These are phyloP conservation scores for Mesocricetus auratus DNA, from an alignment of 2,113 vertebrate genomes.

Conservation along the genomic window DNA sequence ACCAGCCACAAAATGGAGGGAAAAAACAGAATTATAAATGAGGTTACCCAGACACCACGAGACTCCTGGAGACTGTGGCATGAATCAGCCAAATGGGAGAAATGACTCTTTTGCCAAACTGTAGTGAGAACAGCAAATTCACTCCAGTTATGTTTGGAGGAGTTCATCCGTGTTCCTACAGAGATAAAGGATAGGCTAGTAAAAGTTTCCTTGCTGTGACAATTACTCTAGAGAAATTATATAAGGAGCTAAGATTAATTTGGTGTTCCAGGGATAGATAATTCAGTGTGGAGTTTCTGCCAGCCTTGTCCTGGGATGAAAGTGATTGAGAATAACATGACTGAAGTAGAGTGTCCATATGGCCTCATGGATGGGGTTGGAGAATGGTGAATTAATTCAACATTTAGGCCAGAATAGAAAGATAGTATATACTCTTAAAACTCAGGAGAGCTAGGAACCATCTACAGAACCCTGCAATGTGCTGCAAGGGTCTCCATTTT, in stretches of 20 bases:
- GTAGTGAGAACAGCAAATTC: neutral
- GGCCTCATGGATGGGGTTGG: fast-evolving
- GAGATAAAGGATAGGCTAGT: too few relatives aligned
- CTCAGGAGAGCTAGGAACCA: neutral
- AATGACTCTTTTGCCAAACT: neutral
- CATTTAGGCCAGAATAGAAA: neutral
- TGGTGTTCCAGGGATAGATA: neutral
- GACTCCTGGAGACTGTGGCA: neutral
- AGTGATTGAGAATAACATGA: neutral
- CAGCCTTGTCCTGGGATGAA: neutral
- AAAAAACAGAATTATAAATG: neutral
- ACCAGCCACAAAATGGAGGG: neutral
- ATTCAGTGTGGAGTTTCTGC: neutral
- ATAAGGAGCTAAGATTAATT: too few relatives aligned
- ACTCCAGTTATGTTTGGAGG: neutral
- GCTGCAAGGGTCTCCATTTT: neutral
- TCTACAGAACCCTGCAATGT: neutral
- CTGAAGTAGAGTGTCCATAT: neutral
- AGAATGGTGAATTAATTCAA: neutral
- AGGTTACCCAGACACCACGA: neutral
- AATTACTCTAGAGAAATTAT: neutral
- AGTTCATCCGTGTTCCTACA: fast-evolving
- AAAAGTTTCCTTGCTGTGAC: neutral
- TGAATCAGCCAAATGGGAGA: neutral
- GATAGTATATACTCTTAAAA: neutral